Percentiles rank a stretch among this genome's conserved stretches.
Evolutionary conservation across 2,113 vertebrate species (phyloP).

Genomic region (Triplophysa dalaica): DNA sequence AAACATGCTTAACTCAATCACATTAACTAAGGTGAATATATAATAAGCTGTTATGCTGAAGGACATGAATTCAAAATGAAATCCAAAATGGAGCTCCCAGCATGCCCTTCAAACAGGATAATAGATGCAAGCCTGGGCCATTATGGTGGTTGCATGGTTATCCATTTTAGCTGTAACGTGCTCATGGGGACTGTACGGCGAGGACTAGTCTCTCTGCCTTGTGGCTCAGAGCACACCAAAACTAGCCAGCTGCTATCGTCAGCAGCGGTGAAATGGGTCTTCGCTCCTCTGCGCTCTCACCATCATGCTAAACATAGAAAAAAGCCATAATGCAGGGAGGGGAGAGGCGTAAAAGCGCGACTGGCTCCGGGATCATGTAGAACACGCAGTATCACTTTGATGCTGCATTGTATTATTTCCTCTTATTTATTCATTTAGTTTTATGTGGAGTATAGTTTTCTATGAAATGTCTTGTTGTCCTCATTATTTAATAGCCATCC

Average conservation of each 20-base stretch:
- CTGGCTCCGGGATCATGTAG: slow-evolving; percentile 21
- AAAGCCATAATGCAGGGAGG: slow-evolving; percentile 17
- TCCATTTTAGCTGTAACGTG: slow-evolving; percentile 1
- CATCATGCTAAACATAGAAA: slow-evolving; percentile 31
- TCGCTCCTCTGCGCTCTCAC: neutral
- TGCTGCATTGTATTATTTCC: too few species aligned
- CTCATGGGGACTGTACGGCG: slow-evolving; percentile 16
- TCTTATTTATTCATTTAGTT: too few species aligned
- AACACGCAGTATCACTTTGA: slow-evolving; percentile 8
- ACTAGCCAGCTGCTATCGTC: slow-evolving; percentile 29
- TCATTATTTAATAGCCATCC: too few species aligned
- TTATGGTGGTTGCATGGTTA: neutral
- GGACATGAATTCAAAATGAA: neutral
- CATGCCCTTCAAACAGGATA: neutral
- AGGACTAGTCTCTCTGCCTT: neutral
- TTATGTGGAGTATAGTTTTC: too few species aligned
- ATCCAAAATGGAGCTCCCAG: neutral
- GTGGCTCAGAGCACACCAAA: slow-evolving; percentile 36
- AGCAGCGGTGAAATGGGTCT: slow-evolving; percentile 18
- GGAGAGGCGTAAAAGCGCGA: slow-evolving; percentile 6
- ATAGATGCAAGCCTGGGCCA: neutral
- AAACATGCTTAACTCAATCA: neutral
- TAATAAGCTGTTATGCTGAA: neutral
- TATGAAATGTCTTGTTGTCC: too few species aligned
- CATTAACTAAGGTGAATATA: neutral